Evolutionary conservation across 2,888 invertebrate genomes (phyloP).

Genomic region (Pachycephus smyrnensis): DNA sequence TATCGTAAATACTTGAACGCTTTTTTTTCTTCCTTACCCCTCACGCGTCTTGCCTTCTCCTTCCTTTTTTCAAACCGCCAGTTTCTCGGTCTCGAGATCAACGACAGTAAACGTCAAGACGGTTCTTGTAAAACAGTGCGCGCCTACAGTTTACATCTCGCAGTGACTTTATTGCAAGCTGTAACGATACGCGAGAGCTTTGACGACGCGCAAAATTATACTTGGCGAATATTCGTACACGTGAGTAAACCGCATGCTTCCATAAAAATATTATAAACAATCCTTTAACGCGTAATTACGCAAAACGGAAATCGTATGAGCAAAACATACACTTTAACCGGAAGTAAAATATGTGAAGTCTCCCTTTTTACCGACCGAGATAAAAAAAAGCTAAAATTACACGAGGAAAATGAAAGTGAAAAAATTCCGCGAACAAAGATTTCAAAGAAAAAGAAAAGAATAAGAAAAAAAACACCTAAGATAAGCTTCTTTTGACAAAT

Average conservation of each 20-base stretch:
- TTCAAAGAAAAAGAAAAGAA: background rate
- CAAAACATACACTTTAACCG: background rate
- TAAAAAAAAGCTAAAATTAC: background rate
- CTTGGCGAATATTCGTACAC: background rate
- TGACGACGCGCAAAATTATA: conserved; percentile 7
- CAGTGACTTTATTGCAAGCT: conserved; percentile 1
- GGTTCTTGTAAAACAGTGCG: background rate
- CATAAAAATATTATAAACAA: background rate
- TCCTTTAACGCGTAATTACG: background rate
- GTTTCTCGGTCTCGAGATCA: background rate
- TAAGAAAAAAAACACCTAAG: background rate
- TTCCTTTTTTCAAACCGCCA: background rate
- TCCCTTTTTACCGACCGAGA: background rate
- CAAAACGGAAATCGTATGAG: background rate
- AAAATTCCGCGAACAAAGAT: background rate
- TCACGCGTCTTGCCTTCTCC: background rate
- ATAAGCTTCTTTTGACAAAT: background rate
- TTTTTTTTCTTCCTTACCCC: background rate
- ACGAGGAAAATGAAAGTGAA: background rate
- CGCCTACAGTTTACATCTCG: background rate
- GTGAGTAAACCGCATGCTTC: background rate
- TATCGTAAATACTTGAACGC: background rate
- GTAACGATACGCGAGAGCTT: background rate
- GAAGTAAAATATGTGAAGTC: background rate
- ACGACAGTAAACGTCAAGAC: background rate